Conservation (phyloP, 2,888 invertebrate genomes). For the Drosophila planitibia region DNA sequence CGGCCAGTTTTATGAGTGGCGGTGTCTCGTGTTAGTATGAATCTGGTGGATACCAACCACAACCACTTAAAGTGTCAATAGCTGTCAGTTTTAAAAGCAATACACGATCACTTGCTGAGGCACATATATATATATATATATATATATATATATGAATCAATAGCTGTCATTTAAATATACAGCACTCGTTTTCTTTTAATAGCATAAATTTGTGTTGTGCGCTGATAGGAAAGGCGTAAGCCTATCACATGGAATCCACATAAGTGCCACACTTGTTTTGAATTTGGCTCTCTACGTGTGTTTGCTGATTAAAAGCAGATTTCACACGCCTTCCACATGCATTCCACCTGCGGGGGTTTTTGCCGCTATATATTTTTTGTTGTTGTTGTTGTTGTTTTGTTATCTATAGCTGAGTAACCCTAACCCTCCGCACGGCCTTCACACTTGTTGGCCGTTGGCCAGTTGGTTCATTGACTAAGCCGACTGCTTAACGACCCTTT, state of each 20-base stretch:
- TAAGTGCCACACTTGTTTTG: not conserved
- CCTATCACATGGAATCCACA: constrained; percentile 1
- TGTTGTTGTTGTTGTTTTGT: not conserved
- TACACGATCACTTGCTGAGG: constrained; percentile 14
- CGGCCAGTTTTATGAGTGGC: constrained; percentile 83
- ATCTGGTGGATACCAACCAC: not conserved
- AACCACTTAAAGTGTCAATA: constrained; percentile 43
- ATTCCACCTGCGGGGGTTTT: not conserved
- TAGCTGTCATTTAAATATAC: constrained; percentile 6
- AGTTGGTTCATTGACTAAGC: constrained; percentile 55
- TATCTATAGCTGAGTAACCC: not conserved
- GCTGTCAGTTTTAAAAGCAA: constrained; percentile 16
- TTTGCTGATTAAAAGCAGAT: not conserved
- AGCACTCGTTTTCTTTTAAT: not conserved
- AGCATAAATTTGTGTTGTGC: not conserved
- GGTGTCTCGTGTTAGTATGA: constrained; percentile 83
- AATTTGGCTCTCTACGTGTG: not conserved
- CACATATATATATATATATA: not conserved
- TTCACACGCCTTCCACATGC: not conserved
- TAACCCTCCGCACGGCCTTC: constrained; percentile 47
- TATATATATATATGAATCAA: constrained; percentile 32
- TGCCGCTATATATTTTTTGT: too few relatives aligned
- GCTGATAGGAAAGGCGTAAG: constrained; percentile 8
- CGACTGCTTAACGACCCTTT: constrained; percentile 31
- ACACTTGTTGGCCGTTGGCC: constrained; percentile 16